Evolutionary conservation across 1,140 invertebrate genomes (phyloP), one percentile per base, ranked within the genome.

Genomic region (Ceratosolen fusciceps): DNA sequence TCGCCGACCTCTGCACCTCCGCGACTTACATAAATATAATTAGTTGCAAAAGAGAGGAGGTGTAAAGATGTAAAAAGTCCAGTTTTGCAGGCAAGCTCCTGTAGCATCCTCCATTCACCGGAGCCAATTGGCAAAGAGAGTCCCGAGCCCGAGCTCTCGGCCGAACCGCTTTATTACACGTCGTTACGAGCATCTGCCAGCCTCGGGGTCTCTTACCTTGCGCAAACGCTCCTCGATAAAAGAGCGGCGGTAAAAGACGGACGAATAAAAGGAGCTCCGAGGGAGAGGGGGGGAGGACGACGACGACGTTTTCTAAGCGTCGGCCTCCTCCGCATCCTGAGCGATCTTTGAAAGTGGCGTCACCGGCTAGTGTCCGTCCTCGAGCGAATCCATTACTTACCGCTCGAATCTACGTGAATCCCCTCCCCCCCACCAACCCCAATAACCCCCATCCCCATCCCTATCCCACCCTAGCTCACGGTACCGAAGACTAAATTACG

Each of bases 31-130:
- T 70, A 77, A 77, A 77, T 77, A 67, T 77, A 77, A 77, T 77
- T 77, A 77, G 75, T 77, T 77, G 75, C 65, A 77, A 77, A 77
- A 77, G 34, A 56, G 52, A 37, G 39, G 39, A 60, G 19, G 26
- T n/a, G n/a, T 29, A 62, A 62, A 31, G 26, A 34, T 26, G 73
- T 26, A n/a, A 75, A 62, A 65, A 65, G 58, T 75, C 74, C 74
- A 76, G 62, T 76, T 76, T 76, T 8, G 39, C 47, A 68, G 43
- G 21, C n/a, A 26, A 37, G 71, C 71, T 58, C 72, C 65, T 70
- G 67, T 77, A 77, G 75, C 75, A 77, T 77, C 75, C 75, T 70
- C 65, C 75, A 77, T 77, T 77, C 65, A 70, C 75, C 34, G 26
- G 43, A 56, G 52, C 56, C 12, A 8, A 60, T 16, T 52, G 34